These are phyloP conservation scores for Opisthocomus hoazin DNA, from an alignment of 2,113 vertebrate genomes.

Conservation along the genomic window DNA sequence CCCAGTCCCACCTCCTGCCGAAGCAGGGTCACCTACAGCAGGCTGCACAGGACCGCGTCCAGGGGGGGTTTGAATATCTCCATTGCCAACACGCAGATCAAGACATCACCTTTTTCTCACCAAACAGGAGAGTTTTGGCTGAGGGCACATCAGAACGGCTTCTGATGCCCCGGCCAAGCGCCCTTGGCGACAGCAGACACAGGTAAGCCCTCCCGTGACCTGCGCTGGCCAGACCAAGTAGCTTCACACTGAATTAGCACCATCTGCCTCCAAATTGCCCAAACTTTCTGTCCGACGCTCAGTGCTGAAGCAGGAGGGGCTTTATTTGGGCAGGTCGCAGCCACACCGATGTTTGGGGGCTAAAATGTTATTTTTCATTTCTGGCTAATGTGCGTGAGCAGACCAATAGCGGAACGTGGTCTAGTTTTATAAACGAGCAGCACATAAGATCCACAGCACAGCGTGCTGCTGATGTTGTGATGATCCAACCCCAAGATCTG, in stretches of 20 bases:
- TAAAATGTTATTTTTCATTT: not conserved
- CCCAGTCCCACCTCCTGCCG: too few relatives aligned
- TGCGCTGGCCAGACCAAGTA: not conserved
- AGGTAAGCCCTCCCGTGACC: not conserved
- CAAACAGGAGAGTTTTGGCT: not conserved
- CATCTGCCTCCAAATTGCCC: not conserved
- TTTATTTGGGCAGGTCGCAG: not conserved
- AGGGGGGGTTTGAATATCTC: too few relatives aligned
- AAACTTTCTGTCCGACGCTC: not conserved
- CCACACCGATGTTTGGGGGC: accelerated
- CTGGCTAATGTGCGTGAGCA: not conserved
- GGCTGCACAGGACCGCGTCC: too few relatives aligned
- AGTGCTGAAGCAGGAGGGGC: not conserved
- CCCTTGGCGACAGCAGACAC: not conserved
- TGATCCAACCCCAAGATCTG: not conserved
- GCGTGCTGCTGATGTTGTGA: not conserved
- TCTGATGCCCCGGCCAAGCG: not conserved
- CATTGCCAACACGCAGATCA: accelerated
- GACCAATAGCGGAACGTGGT: accelerated
- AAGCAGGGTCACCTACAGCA: too few relatives aligned
- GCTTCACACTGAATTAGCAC: not conserved
- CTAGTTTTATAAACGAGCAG: not conserved
- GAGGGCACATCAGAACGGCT: not conserved
- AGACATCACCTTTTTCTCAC: not conserved
- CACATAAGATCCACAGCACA: not conserved